A percentile compares a stretch with the other conserved stretches of the same genome.
Conservation (phyloP, 2,113 vertebrate species). For the Okapia johnstoni region DNA sequence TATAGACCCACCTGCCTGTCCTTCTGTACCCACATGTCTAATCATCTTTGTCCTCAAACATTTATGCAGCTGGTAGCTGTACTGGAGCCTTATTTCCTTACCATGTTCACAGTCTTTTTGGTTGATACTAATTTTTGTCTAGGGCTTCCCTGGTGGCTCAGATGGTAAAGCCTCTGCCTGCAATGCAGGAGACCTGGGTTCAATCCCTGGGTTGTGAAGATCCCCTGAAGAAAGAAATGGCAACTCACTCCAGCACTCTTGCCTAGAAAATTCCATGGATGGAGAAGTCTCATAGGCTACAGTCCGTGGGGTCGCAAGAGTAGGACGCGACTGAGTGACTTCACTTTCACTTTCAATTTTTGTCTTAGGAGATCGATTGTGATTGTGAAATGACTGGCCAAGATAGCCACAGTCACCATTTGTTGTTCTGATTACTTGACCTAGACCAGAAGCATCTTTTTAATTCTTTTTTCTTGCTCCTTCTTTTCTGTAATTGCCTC, state of each 20-base stretch:
- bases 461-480: not conserved
- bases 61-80: not conserved
- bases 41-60: not conserved
- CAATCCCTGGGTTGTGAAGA: not conserved
- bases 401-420: not conserved
- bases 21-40: not conserved
- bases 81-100: not conserved
- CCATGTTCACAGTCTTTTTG: not conserved
- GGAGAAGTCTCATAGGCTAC: accelerated
- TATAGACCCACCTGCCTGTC: not conserved
- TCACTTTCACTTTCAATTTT: not conserved
- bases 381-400: not conserved
- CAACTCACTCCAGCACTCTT: not conserved
- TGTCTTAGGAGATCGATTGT: not conserved
- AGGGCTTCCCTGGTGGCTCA: not conserved
- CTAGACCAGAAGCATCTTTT: not conserved
- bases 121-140: not conserved
- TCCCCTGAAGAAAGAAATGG: not conserved
- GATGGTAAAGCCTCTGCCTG: not conserved
- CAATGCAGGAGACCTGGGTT: not conserved
- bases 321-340: not conserved
- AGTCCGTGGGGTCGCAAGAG: not conserved
- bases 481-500: not conserved
- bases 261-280: not conserved
- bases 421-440: not conserved